Base-by-base conservation (phyloP, 2,113 vertebrate genomes). In the Gymnocephalus cernua region DNA sequence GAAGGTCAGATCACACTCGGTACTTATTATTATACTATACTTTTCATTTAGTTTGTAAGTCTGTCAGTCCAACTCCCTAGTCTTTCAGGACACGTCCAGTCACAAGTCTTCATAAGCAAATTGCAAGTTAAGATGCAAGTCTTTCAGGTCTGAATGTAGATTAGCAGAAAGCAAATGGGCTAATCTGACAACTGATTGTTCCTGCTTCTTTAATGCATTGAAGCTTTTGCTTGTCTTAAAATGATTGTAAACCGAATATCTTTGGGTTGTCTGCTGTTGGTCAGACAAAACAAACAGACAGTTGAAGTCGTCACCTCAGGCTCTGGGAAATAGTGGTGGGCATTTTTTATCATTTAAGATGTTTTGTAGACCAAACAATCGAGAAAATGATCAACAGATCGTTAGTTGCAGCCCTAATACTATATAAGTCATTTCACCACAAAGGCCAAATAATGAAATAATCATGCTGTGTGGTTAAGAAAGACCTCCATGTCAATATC, bases 61-160 rank as follows among this genome's bases (percentile, higher is more conserved):
- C 8, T 53, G 23, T 59, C 35, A 47, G 29, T 71, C 57, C 29
- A 48, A 66, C 44, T 51, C 29, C 48, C 13, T 19, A 4, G n/a
- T 23, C 29, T 2, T 1, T 54, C 4, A 71, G 68, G 32, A 69
- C 51, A 56, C 18, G 29, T 23, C 27, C 7, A 5, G 6, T 57
- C 4, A 25, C n/a, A 57, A 70, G 48, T 18, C 35, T 62, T 35
- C 18, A 61, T 35, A 56, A 53, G 16, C 21, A 74, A 80, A 65
- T 6, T 71, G 6, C 15, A 63, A 23, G 10, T 44, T 32, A 53
- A n/a, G 41, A 11, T 41, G 18, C 4, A 61, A 68, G 47, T 51
- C 16, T 57, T 15, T 64, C 23, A 56, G 16, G 12, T 77, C 23
- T 64, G 61, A 59, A 61, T 8, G 6, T 25, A 8, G 12, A 50